Evolutionary conservation across 2,888 invertebrate genomes (phyloP), one percentile per base, ranked within the genome.

Genomic region (Geotrupes spiniger): DNA sequence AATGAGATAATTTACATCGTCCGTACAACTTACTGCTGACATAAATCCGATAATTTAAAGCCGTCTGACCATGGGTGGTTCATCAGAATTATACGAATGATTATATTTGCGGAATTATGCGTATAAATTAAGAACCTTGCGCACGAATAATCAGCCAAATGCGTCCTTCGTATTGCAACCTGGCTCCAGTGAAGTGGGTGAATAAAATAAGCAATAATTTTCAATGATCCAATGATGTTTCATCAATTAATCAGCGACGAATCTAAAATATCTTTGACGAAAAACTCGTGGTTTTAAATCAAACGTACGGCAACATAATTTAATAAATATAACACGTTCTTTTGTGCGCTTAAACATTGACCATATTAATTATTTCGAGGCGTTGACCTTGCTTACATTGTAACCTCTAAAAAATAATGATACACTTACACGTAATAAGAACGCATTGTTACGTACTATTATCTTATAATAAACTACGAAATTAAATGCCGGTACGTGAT

Each of bases 31-130:
- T 56, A 57, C 59, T 52, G 59, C 57, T 55, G 61, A 60, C 61
- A 59, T 57, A 61, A 61, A 61, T 61, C 61, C 57, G 58, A 58
- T 61, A 61, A 61, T 61, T 61, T 61, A 61, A 56, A 52, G 52
- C 50, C 51, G 40, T 39, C 44, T 55, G 57, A 54, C 61, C 54
- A 56, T 60, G 57, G 61, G 61, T 60, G 60, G 60, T 59, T 64
- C 62, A 60, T 64, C 61, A 63, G 56, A 52, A 52, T 45, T 46
- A 52, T 46, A 54, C 57, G 54, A 57, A 55, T 58, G 58, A 60
- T 62, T 57, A 46, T 46, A 27, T 46, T 40, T 46, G 46, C 39
- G 36, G 46, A 46, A 46, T 33, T 33, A 57, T 46, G 33, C 12
- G 15, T 33, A 29, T 29, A 29, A 29, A 29, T 29, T 29, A 29